Conservation (phyloP, 2,888 invertebrate genomes). For the Temnothorax ravouxi region DNA sequence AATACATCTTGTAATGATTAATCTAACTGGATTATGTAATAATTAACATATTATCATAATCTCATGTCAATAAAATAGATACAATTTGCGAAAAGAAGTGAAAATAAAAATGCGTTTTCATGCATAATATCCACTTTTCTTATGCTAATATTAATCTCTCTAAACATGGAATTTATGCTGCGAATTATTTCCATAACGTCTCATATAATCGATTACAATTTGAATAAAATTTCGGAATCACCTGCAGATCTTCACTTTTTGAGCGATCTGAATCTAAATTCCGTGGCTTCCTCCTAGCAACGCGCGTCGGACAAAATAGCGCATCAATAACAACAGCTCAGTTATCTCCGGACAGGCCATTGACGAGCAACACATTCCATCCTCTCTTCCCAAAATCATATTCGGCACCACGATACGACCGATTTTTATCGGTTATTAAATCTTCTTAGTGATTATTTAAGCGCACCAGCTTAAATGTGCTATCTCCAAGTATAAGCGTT, state of each 20-base stretch:
- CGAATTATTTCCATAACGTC: background rate
- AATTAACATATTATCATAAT: background rate
- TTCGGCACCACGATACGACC: constrained; percentile 37
- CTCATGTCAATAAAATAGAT: background rate
- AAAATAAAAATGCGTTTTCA: background rate
- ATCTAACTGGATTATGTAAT: background rate
- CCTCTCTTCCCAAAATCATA: constrained; percentile 42
- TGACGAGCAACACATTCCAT: constrained; percentile 33
- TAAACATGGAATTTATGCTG: background rate
- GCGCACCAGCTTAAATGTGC: constrained; percentile 20
- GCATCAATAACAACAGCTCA: constrained; percentile 44
- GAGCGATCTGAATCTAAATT: background rate
- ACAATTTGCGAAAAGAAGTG: background rate
- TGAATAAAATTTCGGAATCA: constrained; percentile 3
- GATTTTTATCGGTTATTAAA: constrained; percentile 55
- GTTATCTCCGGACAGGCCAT: constrained; percentile 54
- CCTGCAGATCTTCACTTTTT: constrained; percentile 28
- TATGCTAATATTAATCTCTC: constrained; percentile 8
- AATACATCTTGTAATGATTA: constrained; percentile 9
- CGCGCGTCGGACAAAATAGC: constrained; percentile 31
- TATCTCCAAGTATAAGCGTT: constrained; percentile 2
- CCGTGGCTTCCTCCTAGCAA: constrained; percentile 33
- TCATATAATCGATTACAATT: background rate
- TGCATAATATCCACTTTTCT: background rate
- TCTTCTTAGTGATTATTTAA: constrained; percentile 40